Percentiles rank a stretch among this genome's conserved stretches.
phyloP scores from a whole-genome alignment of 1,140 invertebrate species.

The Drosophila varians region DNA sequence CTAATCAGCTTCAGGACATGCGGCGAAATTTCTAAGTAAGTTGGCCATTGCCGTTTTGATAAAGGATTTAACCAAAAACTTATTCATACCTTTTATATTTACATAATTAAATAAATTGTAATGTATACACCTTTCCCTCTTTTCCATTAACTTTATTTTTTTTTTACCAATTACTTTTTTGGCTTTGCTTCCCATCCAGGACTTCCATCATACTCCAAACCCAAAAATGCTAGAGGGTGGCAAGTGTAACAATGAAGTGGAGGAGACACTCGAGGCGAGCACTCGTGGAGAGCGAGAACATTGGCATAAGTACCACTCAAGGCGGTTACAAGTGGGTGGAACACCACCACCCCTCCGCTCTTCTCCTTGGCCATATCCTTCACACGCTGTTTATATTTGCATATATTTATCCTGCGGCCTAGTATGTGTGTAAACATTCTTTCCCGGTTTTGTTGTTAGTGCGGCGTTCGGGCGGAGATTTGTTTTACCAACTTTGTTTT shows the following conservation, averaged over 20 bases:
- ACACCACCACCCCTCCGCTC: neutral
- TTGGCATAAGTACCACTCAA: slow-evolving; percentile 70
- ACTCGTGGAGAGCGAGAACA: slow-evolving; percentile 53
- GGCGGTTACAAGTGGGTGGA: slow-evolving; percentile 46
- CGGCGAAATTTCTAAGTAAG: slow-evolving; percentile 28
- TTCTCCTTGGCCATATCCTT: slow-evolving; percentile 44
- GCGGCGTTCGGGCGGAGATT: slow-evolving; percentile 45
- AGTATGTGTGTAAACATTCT: slow-evolving; percentile 49
- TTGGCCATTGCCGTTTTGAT: no score
- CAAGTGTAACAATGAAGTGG: slow-evolving; percentile 72
- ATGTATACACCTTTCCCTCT: no score
- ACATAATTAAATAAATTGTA: no score
- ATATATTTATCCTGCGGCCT: slow-evolving; percentile 74
- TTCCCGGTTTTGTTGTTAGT: slow-evolving; percentile 33
- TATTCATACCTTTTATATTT: no score
- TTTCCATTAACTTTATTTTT: no score
- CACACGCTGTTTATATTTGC: slow-evolving; percentile 78
- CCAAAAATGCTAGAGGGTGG: slow-evolving; percentile 20
- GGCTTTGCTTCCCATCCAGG: slow-evolving; percentile 5
- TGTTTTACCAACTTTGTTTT: slow-evolving; percentile 70
- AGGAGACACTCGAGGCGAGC: slow-evolving; percentile 48
- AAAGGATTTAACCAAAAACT: no score
- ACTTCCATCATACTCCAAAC: slow-evolving; percentile 9
- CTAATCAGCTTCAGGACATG: slow-evolving; percentile 51
- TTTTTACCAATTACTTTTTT: no score